Conservation (phyloP, 2,797 vertebrate species). For the Anas flavirostris region DNA sequence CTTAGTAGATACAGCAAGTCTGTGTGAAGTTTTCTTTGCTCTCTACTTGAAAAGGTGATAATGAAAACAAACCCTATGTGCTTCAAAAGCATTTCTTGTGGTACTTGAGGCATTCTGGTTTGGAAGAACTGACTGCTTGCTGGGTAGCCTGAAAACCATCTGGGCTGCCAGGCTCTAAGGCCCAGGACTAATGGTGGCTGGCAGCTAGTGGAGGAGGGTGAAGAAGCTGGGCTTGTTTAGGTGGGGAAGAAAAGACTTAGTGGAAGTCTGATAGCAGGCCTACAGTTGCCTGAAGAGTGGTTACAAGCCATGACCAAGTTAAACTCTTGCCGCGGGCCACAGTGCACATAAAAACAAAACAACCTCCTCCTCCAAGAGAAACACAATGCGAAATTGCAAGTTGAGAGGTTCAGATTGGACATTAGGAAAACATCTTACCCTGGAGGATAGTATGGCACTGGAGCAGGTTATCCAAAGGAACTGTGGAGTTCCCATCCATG, state of each 20-base stretch:
- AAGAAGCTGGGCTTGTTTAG: background rate
- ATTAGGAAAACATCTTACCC: background rate
- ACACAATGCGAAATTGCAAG: background rate
- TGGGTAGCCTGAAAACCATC: background rate
- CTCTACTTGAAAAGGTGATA: background rate
- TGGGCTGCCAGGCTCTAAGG: background rate
- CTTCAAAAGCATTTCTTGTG: background rate
- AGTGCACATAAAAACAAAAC: background rate
- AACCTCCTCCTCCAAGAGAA: background rate
- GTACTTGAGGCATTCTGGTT: background rate
- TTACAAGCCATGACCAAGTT: background rate
- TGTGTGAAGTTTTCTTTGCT: background rate
- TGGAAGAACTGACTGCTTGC: background rate
- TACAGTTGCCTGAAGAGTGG: background rate
- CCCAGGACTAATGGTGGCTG: background rate
- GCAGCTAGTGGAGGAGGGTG: background rate
- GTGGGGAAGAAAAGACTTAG: background rate
- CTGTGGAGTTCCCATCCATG: background rate
- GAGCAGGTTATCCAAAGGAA: background rate
- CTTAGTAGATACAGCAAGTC: background rate
- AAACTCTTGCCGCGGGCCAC: background rate
- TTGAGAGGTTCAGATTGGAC: background rate
- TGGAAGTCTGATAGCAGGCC: background rate
- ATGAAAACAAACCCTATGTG: background rate
- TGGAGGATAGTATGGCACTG: background rate